phyloP scores from a whole-genome alignment of 2,113 vertebrate genomes.

The Spilogale gracilis region DNA sequence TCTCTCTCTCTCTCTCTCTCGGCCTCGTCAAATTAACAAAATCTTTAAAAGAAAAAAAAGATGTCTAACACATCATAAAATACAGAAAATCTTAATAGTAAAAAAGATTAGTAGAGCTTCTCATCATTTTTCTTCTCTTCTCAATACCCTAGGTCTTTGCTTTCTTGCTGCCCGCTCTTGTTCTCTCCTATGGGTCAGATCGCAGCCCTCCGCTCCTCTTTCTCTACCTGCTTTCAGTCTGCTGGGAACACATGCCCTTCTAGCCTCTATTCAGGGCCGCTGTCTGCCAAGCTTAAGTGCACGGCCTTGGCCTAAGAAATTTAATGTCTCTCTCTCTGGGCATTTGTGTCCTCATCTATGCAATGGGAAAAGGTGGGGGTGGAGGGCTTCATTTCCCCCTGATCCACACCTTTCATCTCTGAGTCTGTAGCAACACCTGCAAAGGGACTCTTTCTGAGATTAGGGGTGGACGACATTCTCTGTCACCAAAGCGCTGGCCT shows the following conservation, averaged over 20 bases:
- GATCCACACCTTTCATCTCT: background rate
- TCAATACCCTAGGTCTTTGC: background rate
- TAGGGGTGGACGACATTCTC: background rate
- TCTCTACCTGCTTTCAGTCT: background rate
- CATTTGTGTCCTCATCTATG: background rate
- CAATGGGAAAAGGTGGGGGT: background rate
- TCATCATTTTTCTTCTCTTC: background rate
- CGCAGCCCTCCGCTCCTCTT: background rate
- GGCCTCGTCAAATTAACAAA: background rate
- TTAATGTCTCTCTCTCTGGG: background rate
- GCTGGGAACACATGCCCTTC: background rate
- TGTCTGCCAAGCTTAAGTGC: background rate
- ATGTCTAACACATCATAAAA: background rate
- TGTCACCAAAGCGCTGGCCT: background rate
- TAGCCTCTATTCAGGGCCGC: background rate
- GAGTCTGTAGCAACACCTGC: background rate
- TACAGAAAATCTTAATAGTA: background rate
- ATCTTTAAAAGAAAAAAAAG: background rate
- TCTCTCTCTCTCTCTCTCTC: too few species aligned
- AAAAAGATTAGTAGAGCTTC: background rate
- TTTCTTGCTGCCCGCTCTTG: background rate
- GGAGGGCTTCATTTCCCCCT: background rate
- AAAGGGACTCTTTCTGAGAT: background rate
- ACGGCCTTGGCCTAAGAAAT: background rate
- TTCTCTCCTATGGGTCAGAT: background rate